These are phyloP conservation scores for Sorex maritimensis DNA, from an alignment of 2,797 vertebrate species.

Conservation along the genomic window DNA sequence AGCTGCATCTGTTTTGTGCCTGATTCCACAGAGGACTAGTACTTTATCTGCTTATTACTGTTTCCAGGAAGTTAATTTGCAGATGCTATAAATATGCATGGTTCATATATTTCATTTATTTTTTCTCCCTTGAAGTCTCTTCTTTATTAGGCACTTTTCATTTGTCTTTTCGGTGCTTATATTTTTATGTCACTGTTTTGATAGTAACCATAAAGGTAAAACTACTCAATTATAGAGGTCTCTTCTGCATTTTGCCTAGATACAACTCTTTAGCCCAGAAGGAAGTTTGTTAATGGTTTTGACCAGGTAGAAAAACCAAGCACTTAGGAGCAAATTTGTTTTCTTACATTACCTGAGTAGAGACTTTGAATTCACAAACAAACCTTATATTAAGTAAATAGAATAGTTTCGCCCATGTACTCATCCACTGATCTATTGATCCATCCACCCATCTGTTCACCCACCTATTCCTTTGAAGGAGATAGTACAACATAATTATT, in stretches of 20 bases:
- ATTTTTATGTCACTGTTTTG: conserved; percentile 71
- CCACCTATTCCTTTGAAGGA: background rate
- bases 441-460: background rate
- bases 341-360: background rate
- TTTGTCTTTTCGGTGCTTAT: conserved; percentile 62
- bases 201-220: conserved; percentile 57
- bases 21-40: conserved; percentile 42
- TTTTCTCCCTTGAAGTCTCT: conserved; percentile 69
- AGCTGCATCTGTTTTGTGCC: conserved; percentile 70
- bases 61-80: conserved; percentile 83
- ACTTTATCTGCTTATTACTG: conserved; percentile 67
- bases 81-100: conserved; percentile 76
- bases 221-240: background rate
- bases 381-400: conserved; percentile 29
- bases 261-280: background rate
- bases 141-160: conserved; percentile 74
- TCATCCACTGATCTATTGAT: background rate
- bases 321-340: background rate
- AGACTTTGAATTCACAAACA: background rate
- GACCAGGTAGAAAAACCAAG: conserved; percentile 10
- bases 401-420: background rate
- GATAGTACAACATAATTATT: background rate
- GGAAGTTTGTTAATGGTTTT: background rate
- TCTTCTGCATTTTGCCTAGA: conserved; percentile 31
- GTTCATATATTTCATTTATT: conserved; percentile 77